Evolutionary conservation across 2,888 invertebrate species (phyloP).

Genomic region (Sinelater perroti): DNA sequence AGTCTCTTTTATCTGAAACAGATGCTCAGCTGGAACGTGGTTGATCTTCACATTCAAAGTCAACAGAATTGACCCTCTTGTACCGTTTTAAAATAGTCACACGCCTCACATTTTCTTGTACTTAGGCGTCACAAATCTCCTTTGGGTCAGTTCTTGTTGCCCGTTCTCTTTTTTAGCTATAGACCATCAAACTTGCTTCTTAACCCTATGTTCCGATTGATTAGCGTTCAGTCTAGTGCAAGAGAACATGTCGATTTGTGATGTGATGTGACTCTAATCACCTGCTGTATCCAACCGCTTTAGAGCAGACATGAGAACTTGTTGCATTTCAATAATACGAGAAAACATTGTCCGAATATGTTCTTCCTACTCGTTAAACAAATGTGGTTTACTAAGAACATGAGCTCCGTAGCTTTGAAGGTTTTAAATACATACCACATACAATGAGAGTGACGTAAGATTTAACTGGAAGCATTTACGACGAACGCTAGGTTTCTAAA

Average conservation of each 20-base stretch:
- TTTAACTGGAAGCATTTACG: slow-evolving; percentile 72
- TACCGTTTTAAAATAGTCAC: no score
- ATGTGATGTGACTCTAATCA: slow-evolving; percentile 93
- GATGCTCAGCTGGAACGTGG: no score
- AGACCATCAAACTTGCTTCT: no score
- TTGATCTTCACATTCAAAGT: no score
- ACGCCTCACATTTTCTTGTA: no score
- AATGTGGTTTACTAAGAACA: slow-evolving; percentile 77
- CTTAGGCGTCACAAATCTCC: no score
- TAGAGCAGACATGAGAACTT: slow-evolving; percentile 76
- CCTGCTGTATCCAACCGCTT: slow-evolving; percentile 85
- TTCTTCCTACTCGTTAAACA: slow-evolving; percentile 87
- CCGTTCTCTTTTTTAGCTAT: no score
- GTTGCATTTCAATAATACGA: slow-evolving; percentile 89
- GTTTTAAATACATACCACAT: slow-evolving; percentile 95
- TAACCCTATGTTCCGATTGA: slow-evolving; percentile 81
- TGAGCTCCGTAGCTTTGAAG: slow-evolving; percentile 94
- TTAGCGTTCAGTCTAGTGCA: slow-evolving; percentile 89
- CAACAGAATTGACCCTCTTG: no score
- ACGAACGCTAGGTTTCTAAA: slow-evolving; percentile 92
- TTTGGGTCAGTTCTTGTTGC: no score
- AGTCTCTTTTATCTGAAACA: no score
- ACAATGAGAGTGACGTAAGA: slow-evolving; percentile 90
- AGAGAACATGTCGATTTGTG: slow-evolving; percentile 98
- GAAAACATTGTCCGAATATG: slow-evolving; percentile 88